Conservation (phyloP, 2,797 vertebrate species). For the Remorina albescens region DNA sequence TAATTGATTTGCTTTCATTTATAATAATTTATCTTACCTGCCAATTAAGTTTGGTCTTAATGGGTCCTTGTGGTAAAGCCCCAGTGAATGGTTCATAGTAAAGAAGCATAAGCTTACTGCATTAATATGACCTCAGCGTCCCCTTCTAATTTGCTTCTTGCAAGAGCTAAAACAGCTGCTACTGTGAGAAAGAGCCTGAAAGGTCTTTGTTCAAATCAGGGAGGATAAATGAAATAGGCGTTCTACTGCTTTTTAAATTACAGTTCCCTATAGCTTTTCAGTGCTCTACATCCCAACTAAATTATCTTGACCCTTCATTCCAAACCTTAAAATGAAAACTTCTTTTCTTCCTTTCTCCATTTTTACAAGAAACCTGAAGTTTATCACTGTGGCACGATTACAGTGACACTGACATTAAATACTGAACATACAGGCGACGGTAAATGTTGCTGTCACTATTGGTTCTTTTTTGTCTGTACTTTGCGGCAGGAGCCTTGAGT, state of each 20-base stretch:
- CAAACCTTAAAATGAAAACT: neutral
- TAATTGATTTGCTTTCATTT: constrained; percentile 11
- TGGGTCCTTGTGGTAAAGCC: constrained; percentile 18
- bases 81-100: constrained; percentile 30
- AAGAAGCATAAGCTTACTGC: constrained; percentile 26
- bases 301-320: neutral
- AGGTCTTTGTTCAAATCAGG: constrained; percentile 2
- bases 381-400: constrained; percentile 1
- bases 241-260: constrained; percentile 8
- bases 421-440: constrained; percentile 1
- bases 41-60: constrained; percentile 25
- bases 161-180: constrained; percentile 15
- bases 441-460: constrained; percentile 21
- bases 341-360: neutral
- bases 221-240: constrained; percentile 1
- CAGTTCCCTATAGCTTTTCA: neutral
- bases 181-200: neutral
- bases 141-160: constrained; percentile 14
- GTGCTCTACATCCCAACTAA: neutral
- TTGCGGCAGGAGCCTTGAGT: neutral
- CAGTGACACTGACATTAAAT: neutral
- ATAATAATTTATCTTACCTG: constrained; percentile 22
- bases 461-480: neutral
- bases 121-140: constrained; percentile 26
- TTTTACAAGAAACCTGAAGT: constrained; percentile 6